phyloP scores from a whole-genome alignment of 2,888 invertebrate genomes.

The Sepioteuthis lessoniana region DNA sequence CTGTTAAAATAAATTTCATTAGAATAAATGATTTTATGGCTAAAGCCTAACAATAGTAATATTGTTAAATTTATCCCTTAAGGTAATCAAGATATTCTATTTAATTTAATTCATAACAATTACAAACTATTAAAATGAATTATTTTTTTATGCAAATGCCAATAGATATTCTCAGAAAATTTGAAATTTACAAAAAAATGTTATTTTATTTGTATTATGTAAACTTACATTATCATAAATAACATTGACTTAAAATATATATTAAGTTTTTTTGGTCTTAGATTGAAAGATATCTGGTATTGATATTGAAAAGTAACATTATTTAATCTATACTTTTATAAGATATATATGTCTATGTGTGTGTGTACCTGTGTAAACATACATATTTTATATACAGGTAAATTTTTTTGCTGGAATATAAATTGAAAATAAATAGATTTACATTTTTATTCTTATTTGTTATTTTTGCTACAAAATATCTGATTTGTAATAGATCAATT shows the following conservation, averaged over 20 bases:
- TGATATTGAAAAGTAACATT: not conserved
- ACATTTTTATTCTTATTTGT: not conserved
- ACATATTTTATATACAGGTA: not conserved
- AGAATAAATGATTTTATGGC: not conserved
- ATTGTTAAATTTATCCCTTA: not conserved
- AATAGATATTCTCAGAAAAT: not conserved
- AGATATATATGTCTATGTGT: not conserved
- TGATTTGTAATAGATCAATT: slow-evolving; percentile 40
- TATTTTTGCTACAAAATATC: slow-evolving; percentile 39
- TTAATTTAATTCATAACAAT: not conserved
- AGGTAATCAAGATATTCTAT: not conserved
- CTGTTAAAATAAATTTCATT: not conserved
- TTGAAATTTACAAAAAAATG: not conserved
- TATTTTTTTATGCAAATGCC: not conserved
- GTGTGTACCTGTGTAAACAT: not conserved
- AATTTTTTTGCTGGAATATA: not conserved
- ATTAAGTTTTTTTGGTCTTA: not conserved
- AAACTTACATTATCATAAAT: not conserved
- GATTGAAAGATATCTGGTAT: not conserved
- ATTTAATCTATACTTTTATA: not conserved
- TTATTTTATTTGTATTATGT: not conserved
- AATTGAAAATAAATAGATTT: not conserved
- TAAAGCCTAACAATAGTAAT: not conserved
- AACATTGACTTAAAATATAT: not conserved
- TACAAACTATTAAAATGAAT: not conserved